Conservation (phyloP, 92 coral and sea anemone genomes). For the Epizoanthus scotinus region DNA sequence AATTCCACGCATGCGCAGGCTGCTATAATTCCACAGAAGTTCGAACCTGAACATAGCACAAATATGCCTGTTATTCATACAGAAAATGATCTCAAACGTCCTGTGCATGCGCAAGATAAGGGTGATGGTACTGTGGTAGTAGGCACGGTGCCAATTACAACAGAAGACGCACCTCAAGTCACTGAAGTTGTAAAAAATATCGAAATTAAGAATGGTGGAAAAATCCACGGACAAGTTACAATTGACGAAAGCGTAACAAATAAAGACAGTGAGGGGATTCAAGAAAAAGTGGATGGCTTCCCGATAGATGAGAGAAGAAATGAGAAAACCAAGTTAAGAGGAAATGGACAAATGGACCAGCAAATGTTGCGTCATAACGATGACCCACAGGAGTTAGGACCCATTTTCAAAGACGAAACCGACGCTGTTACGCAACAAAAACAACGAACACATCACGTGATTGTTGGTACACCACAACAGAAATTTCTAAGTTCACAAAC, state of each 20-base stretch:
- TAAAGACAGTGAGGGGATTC: slow-evolving; percentile 7
- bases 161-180: background rate
- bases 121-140: background rate
- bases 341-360: background rate
- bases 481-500: background rate
- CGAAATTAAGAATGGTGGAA: slow-evolving; percentile 20
- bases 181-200: slow-evolving; percentile 30
- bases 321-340: background rate
- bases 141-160: background rate
- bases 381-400: slow-evolving; percentile 9
- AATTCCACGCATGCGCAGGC: background rate
- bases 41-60: background rate
- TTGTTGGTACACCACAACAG: slow-evolving; percentile 9
- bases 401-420: background rate
- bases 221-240: slow-evolving; percentile 7
- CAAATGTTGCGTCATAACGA: background rate
- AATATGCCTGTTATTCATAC: slow-evolving; percentile 33
- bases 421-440: background rate
- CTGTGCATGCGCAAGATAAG: background rate
- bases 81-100: slow-evolving; percentile 13
- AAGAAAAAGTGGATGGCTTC: slow-evolving; percentile 12
- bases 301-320: slow-evolving; percentile 10
- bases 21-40: background rate
- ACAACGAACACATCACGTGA: background rate
- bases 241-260: slow-evolving; percentile 36